Conservation (phyloP, 2,888 invertebrate species). For the Polyommatus icarus region DNA sequence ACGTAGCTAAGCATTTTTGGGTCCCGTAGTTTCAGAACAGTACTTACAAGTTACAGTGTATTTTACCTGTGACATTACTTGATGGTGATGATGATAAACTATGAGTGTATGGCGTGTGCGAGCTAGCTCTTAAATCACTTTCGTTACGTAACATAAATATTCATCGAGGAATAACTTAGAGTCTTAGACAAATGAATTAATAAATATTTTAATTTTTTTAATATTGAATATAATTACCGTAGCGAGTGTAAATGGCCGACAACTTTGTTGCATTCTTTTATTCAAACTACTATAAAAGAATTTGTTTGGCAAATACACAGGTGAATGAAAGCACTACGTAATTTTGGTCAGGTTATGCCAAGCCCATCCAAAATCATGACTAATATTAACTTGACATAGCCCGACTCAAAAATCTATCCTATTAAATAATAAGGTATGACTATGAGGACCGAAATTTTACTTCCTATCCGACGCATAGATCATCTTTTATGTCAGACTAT, state of each 20-base stretch:
- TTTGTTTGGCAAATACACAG: no score
- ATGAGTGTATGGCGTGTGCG: not conserved
- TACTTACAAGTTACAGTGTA: not conserved
- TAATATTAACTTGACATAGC: no score
- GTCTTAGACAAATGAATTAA: not conserved
- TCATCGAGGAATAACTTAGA: not conserved
- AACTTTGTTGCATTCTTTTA: not conserved
- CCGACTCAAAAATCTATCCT: no score
- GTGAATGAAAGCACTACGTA: no score
- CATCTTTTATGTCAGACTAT: no score
- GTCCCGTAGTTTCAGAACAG: no score
- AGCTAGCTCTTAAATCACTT: not conserved
- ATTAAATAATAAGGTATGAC: no score
- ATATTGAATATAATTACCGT: not conserved
- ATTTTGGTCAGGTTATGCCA: no score
- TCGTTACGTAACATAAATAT: conserved; percentile 9
- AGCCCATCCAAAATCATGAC: no score
- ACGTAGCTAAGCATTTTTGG: not conserved
- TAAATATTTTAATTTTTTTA: not conserved
- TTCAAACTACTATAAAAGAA: no score
- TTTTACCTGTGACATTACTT: not conserved
- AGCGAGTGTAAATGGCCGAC: not conserved
- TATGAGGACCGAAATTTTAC: no score
- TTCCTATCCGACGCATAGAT: no score
- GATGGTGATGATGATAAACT: not conserved